A percentile compares a stretch with the other conserved stretches of the same genome.
These are phyloP conservation scores for Acanthurus tractus DNA, from an alignment of 2,797 vertebrate species.

Conservation along the genomic window DNA sequence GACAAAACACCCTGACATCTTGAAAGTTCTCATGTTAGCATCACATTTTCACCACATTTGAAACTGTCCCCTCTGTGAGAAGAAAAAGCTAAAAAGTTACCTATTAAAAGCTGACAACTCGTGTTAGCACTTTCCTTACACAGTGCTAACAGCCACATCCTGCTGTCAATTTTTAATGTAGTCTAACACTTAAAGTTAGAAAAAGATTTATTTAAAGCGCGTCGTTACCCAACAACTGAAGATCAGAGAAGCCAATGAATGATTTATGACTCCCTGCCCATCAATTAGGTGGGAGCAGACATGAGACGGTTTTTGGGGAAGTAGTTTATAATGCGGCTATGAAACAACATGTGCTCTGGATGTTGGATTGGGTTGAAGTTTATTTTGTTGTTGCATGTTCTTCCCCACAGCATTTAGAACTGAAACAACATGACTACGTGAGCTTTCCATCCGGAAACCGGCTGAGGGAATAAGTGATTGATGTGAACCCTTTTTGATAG, in stretches of 20 bases:
- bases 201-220: neutral
- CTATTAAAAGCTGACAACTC: neutral
- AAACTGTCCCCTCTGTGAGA: neutral
- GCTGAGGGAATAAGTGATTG: neutral
- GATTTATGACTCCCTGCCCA: neutral
- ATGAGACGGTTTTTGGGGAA: neutral
- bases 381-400: neutral
- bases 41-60: neutral
- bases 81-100: neutral
- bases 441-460: conserved; percentile 10
- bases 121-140: neutral
- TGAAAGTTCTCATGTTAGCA: neutral
- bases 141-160: neutral
- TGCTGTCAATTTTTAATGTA: neutral
- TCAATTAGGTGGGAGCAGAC: neutral
- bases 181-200: neutral
- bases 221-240: neutral
- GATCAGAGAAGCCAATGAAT: neutral
- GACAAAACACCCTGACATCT: neutral
- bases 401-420: neutral
- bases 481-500: conserved; percentile 8
- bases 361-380: neutral
- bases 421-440: neutral
- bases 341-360: neutral
- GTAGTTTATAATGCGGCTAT: neutral